Conservation (phyloP, 1,140 invertebrate genomes). For the Euglossa dilemma region DNA sequence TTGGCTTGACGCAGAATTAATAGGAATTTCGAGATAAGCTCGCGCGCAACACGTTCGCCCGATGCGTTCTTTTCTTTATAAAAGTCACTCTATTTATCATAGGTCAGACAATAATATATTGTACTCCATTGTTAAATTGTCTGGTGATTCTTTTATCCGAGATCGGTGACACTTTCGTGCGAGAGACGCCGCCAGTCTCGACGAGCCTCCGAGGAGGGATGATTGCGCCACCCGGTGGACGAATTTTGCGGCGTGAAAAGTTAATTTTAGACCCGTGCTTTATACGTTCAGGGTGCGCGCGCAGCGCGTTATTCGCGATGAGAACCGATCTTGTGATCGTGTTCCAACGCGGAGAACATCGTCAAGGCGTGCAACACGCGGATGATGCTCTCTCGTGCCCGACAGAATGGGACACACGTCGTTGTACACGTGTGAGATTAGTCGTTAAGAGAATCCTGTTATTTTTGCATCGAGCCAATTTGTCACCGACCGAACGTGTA, state of each 20-base stretch:
- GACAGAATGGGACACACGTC: too few species aligned
- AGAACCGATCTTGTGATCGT: too few species aligned
- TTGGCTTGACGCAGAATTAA: conserved; percentile 14
- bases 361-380: too few species aligned
- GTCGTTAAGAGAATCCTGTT: not conserved
- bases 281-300: too few species aligned
- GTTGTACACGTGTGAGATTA: not conserved
- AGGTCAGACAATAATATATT: conserved; percentile 34
- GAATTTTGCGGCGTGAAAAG: not conserved
- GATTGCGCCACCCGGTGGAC: not conserved
- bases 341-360: too few species aligned
- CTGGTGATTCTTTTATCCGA: not conserved
- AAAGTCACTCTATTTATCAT: not conserved
- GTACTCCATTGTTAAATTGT: conserved; percentile 21
- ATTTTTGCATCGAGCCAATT: conserved; percentile 46
- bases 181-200: not conserved
- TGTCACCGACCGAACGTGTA: not conserved
- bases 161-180: not conserved
- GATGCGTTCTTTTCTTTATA: not conserved
- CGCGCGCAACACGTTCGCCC: not conserved
- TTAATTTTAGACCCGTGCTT: not conserved
- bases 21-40: not conserved
- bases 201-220: not conserved
- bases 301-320: too few species aligned
- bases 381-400: too few species aligned